Evolutionary conservation across 2,797 vertebrate genomes (phyloP), one percentile per base, ranked within the genome.

Genomic region (Malurus leucopterus): DNA sequence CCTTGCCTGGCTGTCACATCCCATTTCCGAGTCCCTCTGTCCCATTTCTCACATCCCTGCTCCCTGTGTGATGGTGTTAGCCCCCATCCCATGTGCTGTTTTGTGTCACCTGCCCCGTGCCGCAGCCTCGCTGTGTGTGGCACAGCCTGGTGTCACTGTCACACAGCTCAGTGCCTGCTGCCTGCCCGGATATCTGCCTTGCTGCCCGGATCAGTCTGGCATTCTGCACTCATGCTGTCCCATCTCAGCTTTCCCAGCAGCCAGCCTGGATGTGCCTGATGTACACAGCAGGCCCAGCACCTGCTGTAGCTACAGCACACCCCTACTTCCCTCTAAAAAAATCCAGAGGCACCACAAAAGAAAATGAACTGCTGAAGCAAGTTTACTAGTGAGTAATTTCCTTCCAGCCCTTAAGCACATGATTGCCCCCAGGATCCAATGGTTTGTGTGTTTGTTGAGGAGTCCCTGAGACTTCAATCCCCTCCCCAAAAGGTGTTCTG

Each of bases 51-150:
- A 49, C 24, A 36, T 24, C 3, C 8, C 2, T 13, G 13, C 47
- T 77, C 23, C 14, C 29, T 41, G 15, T 24, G 2, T 3, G 13
- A 49, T 16, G 26, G 8, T 11, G 18, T 27, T 50, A 63, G 30
- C 43, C 43, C 23, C 41, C 61, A 7, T 21, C 23, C 41, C 64
- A 7, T 21, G 36, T 47, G 27, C 29, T 58, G 11, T 17, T 51
- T 7, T 0, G 0, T 34, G 34, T 29, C 59, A 61, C 20, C 23
- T 44, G 6, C 20, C 5, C 16, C 26, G 4, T n/a, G 22, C 7
- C 1, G 2, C 2, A 4, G 3, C 10, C 5, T 6, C 34, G 14
- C 4, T 44, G 19, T 34, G 38, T 29, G 14, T 54, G 55, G 11
- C 20, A 73, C 54, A 57, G 41, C 13, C 3, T 11, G 17, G 14